Percentiles rank a stretch among this genome's conserved stretches.
phyloP scores from a whole-genome alignment of 1,140 invertebrate species.

The Hirudo medicinalis region DNA sequence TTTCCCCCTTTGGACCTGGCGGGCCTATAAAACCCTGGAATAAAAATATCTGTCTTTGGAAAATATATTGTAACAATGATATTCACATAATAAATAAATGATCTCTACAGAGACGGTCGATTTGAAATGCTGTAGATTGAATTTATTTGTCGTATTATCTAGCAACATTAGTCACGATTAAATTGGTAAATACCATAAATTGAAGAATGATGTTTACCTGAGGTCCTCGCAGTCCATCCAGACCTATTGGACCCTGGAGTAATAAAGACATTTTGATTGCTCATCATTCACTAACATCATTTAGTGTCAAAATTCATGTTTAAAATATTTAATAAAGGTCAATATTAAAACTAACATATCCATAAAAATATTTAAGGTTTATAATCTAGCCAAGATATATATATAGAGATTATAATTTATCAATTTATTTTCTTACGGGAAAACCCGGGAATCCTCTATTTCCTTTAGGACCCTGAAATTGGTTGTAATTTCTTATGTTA shows the following conservation, averaged over 20 bases:
- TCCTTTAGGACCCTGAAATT: constrained; percentile 15
- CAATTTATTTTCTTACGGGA: constrained; percentile 11
- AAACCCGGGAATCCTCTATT: constrained; percentile 18
- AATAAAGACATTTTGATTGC: not conserved
- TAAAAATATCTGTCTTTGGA: not conserved
- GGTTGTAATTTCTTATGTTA: too few relatives aligned
- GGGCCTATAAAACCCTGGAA: not conserved
- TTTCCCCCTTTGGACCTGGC: too few relatives aligned
- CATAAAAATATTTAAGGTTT: too few relatives aligned
- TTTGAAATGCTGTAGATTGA: not conserved
- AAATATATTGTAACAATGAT: not conserved
- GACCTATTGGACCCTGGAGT: constrained; percentile 1
- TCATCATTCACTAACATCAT: not conserved
- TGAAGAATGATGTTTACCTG: constrained; percentile 10
- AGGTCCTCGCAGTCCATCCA: constrained; percentile 16
- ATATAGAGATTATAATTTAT: too few relatives aligned
- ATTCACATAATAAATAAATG: not conserved
- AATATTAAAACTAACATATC: too few relatives aligned
- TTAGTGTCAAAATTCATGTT: not conserved
- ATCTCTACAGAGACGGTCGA: too few relatives aligned
- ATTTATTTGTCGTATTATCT: not conserved
- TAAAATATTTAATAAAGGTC: not conserved
- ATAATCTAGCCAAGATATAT: too few relatives aligned
- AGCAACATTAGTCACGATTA: not conserved
- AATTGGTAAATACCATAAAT: not conserved